Evolutionary conservation across 2,888 invertebrate species (phyloP).

Genomic region (Chrysopilus asiliformis): DNA sequence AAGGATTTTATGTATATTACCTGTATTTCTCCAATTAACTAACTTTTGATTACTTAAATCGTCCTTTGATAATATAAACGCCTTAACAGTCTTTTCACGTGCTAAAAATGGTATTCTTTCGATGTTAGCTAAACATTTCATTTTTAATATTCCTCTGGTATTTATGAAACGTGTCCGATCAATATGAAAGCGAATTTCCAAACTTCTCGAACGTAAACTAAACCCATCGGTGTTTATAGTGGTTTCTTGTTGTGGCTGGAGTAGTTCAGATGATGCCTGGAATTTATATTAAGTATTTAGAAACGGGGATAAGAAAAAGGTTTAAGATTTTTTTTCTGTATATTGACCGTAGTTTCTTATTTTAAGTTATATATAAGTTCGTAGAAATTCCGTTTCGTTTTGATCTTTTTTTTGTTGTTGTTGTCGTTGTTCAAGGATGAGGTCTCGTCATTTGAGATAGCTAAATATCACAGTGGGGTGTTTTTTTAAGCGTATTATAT

Average conservation of each 20-base stretch:
- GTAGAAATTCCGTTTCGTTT: background rate
- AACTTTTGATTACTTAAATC: constrained; percentile 35
- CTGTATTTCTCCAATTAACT: constrained; percentile 19
- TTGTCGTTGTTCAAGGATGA: constrained; percentile 5
- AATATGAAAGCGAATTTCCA: constrained; percentile 33
- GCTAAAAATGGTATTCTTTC: constrained; percentile 30
- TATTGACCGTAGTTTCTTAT: background rate
- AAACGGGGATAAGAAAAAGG: constrained; percentile 7
- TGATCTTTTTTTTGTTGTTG: background rate
- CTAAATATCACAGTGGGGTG: background rate
- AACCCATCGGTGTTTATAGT: constrained; percentile 33
- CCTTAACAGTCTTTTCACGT: constrained; percentile 29
- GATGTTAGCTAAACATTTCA: constrained; percentile 36
- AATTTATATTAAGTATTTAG: constrained; percentile 6
- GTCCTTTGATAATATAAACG: constrained; percentile 28
- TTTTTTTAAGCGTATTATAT: background rate
- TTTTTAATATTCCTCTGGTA: constrained; percentile 26
- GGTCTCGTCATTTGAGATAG: background rate
- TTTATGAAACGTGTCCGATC: constrained; percentile 31
- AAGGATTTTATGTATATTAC: no score
- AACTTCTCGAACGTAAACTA: constrained; percentile 28
- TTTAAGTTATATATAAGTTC: no score
- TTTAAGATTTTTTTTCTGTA: background rate
- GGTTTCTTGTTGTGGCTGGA: constrained; percentile 31
- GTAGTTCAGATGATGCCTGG: constrained; percentile 29